Evolutionary conservation across 1,140 invertebrate genomes (phyloP).

Genomic region (Bombus waltoni): DNA sequence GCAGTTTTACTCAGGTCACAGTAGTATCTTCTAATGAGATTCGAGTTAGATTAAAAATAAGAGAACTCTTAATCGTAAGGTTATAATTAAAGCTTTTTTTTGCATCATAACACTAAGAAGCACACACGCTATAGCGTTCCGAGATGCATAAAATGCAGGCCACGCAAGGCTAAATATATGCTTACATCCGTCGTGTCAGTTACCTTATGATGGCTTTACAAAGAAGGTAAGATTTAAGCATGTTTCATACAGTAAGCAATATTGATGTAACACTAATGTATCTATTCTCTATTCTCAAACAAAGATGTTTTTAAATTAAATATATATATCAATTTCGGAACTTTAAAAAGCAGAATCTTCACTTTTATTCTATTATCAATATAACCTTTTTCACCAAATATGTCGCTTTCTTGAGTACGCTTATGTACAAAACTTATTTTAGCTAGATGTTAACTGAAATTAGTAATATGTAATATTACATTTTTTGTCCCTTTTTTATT

Average conservation of each 20-base stretch:
- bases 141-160: slow-evolving; percentile 66
- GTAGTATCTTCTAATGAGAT: slow-evolving; percentile 27
- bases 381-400: neutral
- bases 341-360: neutral
- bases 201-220: neutral
- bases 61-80: slow-evolving; percentile 60
- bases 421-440: neutral
- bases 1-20: neutral
- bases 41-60: slow-evolving; percentile 59
- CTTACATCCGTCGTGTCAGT: no score
- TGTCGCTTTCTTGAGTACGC: neutral
- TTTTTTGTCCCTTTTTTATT: neutral
- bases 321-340: neutral
- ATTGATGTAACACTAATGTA: neutral
- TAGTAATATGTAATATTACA: neutral
- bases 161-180: slow-evolving; percentile 65
- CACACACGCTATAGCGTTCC: slow-evolving; percentile 70
- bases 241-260: neutral
- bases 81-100: slow-evolving; percentile 71
- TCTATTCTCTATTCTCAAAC: neutral
- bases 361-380: neutral
- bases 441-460: neutral
- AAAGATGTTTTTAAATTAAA: neutral
- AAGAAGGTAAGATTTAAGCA: neutral
- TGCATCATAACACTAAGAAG: slow-evolving; percentile 69